These are phyloP conservation scores for Prionailurus bengalensis DNA, from an alignment of 2,113 vertebrate species.

Conservation along the genomic window DNA sequence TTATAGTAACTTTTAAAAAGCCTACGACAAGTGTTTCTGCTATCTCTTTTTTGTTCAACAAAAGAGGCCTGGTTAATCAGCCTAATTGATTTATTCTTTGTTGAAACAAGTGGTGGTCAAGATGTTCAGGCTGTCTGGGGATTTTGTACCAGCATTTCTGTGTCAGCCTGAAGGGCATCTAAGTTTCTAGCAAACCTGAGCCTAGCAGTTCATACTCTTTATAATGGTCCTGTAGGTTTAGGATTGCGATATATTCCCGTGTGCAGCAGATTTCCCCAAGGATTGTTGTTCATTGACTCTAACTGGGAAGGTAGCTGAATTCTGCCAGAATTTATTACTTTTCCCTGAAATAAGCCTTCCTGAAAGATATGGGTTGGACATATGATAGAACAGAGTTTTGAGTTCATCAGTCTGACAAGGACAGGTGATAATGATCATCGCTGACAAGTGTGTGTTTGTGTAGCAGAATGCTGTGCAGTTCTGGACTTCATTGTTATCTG, in stretches of 20 bases:
- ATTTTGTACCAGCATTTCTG: background rate
- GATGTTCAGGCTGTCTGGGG: background rate
- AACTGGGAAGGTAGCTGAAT: background rate
- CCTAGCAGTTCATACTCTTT: background rate
- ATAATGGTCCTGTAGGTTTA: background rate
- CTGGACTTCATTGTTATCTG: background rate
- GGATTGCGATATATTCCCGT: background rate
- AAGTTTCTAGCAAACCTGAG: background rate
- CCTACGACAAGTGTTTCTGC: background rate
- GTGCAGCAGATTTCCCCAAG: background rate
- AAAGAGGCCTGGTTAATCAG: background rate
- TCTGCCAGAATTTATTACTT: background rate
- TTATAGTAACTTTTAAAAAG: background rate
- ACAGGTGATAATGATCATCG: background rate
- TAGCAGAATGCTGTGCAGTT: background rate
- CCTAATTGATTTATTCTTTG: background rate
- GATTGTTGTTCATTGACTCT: background rate
- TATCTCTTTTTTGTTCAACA: background rate
- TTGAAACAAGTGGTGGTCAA: background rate
- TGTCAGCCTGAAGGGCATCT: background rate
- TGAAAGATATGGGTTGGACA: background rate
- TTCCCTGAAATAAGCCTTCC: background rate
- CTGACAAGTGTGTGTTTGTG: background rate
- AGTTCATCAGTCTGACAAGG: background rate
- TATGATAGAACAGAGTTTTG: background rate